A percentile compares a stretch with the other conserved stretches of the same genome.
Conservation (phyloP, 1,140 invertebrate genomes). For the Zaprionus camerounensis region DNA sequence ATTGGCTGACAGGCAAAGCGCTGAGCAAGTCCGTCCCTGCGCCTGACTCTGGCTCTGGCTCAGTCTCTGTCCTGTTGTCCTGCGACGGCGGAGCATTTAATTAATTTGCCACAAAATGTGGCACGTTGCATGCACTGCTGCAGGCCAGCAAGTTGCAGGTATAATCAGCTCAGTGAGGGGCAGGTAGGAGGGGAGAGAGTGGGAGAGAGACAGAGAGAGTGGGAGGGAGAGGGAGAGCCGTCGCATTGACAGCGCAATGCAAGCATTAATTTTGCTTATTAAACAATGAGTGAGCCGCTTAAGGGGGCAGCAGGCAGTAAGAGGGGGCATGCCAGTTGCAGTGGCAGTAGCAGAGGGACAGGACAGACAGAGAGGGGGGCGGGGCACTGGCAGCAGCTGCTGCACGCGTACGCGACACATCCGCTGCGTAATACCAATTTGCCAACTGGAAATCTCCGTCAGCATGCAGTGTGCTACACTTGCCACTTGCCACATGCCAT, state of each 20-base stretch:
- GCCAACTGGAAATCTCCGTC: slow-evolving; percentile 48
- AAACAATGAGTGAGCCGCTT: slow-evolving; percentile 32
- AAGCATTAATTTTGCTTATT: slow-evolving; percentile 51
- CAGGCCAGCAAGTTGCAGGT: slow-evolving; percentile 40
- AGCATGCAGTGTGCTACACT: slow-evolving; percentile 20
- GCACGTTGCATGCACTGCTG: slow-evolving; percentile 36
- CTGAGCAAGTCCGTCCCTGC: slow-evolving; percentile 25
- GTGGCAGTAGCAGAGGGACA: too few relatives aligned
- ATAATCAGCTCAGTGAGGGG: slow-evolving; percentile 49
- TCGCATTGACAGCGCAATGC: slow-evolving; percentile 23
- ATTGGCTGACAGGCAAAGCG: slow-evolving; percentile 72
- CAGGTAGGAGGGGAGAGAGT: neutral
- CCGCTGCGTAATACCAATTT: slow-evolving; percentile 62
- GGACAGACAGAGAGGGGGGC: neutral
- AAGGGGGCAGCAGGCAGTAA: neutral
- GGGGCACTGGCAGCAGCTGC: neutral
- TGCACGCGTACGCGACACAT: slow-evolving; percentile 51
- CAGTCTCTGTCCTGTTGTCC: slow-evolving; percentile 30
- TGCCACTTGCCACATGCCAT: slow-evolving; percentile 30
- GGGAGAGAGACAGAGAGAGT: too few relatives aligned
- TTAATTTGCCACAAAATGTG: slow-evolving; percentile 79
- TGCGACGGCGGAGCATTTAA: slow-evolving; percentile 59
- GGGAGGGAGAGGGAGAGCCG: neutral
- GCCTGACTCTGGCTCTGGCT: slow-evolving; percentile 1
- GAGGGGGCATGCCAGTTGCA: neutral